Percentiles rank a stretch among this genome's conserved stretches.
Conservation (phyloP, 2,888 invertebrate species). For the Drosophila paucipuncta region DNA sequence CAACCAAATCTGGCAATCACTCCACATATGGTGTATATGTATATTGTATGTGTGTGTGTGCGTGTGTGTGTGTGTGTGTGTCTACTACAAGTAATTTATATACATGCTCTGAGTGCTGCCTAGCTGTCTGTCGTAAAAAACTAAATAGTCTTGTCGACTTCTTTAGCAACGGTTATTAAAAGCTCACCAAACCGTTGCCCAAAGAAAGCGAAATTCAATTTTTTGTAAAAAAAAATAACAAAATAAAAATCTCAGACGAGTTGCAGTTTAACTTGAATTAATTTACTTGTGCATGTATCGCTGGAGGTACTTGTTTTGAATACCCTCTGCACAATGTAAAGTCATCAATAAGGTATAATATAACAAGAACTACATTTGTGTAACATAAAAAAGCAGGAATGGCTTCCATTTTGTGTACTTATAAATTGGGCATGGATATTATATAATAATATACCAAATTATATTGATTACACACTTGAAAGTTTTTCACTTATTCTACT, state of each 20-base stretch:
- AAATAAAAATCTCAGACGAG: constrained; percentile 14
- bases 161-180: constrained; percentile 50
- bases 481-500: not conserved
- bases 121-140: constrained; percentile 31
- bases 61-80: constrained; percentile 8
- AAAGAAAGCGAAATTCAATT: constrained; percentile 47
- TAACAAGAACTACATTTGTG: not conserved
- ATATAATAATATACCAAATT: not conserved
- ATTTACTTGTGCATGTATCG: constrained; percentile 3
- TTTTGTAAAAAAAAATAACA: not conserved
- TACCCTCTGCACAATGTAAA: not conserved
- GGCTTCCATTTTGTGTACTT: not conserved
- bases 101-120: constrained; percentile 32
- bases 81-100: constrained; percentile 39
- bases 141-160: constrained; percentile 45
- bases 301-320: constrained; percentile 17
- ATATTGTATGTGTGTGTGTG: not conserved
- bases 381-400: not conserved
- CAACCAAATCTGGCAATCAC: constrained; percentile 74
- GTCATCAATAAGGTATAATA: not conserved
- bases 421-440: not conserved
- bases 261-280: constrained; percentile 15
- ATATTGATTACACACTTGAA: not conserved
- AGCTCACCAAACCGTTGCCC: constrained; percentile 20
- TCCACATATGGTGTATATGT: constrained; percentile 50